Base-by-base conservation (phyloP, 1,140 invertebrate species). In the Apocrypta bakeri region DNA sequence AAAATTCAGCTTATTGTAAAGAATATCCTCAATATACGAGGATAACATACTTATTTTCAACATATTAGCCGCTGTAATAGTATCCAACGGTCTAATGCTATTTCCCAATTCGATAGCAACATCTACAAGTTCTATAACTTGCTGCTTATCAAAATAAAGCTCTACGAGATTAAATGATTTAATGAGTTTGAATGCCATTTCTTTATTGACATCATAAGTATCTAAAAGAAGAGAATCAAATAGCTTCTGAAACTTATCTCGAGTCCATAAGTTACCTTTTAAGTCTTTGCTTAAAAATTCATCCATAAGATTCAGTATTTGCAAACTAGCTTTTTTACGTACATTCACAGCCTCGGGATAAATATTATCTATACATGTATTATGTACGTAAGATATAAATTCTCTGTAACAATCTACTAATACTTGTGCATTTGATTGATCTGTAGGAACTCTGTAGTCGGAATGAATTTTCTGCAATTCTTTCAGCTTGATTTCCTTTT, bases 201-300 rank as follows among this genome's bases (percentile, higher is more conserved):
- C 89, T 90, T 97, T 97, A 87, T 97, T 97, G 24, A 92, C 91
- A 90, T 97, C 96, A 88, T 97, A 98, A 11, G 95, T 95, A 87
- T 97, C 96, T n/a, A 92, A 85, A 3, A 92, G 86, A 79, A 97
- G 90, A 84, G 94, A 93, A 42, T 92, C 87, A 77, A 95, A 87
- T 25, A 97, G 84, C 61, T 92, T 91, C 31, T 82, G 72, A 83
- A 77, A 90, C 71, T 78, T 79, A 3, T 78, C 21, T 8, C 66
- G 6, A 56, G 69, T 79, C 25, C 86, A 82, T 17, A 84, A 31
- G 64, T 40, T 75, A 83, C 78, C 33, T 40, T 66, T 85, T 27
- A 87, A 84, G n/a, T 87, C 84, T 61, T n/a, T 29, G 1, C 81
- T 74, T 25, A 91, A 82, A 78, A 89, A 73, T 33, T 90, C 87